These are phyloP conservation scores for Loriculus beryllinus DNA, from an alignment of 2,797 vertebrate species.

Conservation along the genomic window DNA sequence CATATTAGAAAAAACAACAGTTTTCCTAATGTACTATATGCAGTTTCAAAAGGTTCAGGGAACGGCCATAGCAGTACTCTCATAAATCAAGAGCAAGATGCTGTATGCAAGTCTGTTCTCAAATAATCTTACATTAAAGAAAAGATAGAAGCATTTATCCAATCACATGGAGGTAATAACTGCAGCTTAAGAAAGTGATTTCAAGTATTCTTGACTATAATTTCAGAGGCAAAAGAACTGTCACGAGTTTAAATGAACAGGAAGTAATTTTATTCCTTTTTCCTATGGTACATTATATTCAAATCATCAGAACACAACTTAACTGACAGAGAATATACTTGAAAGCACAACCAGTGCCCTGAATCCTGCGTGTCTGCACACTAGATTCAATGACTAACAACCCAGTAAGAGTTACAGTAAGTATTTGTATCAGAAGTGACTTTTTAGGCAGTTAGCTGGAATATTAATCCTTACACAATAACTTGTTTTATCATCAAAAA, in stretches of 20 bases:
- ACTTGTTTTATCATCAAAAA: neutral
- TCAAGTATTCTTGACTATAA: neutral
- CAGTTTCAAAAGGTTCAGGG: neutral
- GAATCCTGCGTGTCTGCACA: fast-evolving
- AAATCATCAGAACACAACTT: neutral
- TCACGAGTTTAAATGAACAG: neutral
- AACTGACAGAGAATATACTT: neutral
- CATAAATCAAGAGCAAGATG: neutral
- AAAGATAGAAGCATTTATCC: neutral
- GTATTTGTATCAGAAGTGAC: neutral
- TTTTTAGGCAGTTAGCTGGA: neutral
- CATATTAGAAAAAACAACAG: neutral
- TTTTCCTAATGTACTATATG: neutral
- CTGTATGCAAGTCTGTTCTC: neutral
- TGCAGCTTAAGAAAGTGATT: neutral
- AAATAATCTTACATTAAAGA: neutral
- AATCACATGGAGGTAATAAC: neutral
- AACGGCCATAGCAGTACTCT: neutral
- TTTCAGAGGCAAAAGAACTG: neutral
- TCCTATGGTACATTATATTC: neutral
- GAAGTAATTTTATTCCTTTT: neutral
- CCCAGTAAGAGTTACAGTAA: neutral
- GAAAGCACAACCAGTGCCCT: neutral
- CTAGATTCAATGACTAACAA: neutral
- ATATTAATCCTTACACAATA: neutral